Evolutionary conservation across 2,113 vertebrate genomes (phyloP).

Genomic region (Bucco capensis): DNA sequence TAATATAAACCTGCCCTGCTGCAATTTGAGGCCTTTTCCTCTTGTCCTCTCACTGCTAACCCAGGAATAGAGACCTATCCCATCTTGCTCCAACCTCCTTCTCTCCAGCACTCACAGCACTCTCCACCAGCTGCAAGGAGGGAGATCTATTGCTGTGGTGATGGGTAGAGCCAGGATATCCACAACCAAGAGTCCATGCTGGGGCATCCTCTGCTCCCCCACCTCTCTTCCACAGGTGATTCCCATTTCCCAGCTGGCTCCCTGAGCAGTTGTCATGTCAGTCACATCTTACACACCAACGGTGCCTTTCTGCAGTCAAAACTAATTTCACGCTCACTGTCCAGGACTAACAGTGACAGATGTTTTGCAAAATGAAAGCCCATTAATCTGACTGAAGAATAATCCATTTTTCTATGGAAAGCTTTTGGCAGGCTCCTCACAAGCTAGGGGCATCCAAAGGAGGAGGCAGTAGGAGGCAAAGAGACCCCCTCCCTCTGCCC

Average conservation of each 20-base stretch:
- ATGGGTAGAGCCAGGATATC: not conserved
- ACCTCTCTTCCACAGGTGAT: conserved; percentile 27
- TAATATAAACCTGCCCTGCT: too few relatives aligned
- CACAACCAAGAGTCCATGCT: rapidly evolving
- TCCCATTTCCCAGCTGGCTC: not conserved
- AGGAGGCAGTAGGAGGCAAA: not conserved
- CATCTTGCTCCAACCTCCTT: not conserved
- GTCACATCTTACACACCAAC: conserved; percentile 23
- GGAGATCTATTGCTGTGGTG: not conserved
- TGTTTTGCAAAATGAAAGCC: conserved; percentile 77
- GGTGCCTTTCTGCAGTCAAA: conserved; percentile 57
- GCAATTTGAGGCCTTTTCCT: too few relatives aligned
- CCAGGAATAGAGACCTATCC: too few relatives aligned
- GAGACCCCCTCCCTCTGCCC: not conserved
- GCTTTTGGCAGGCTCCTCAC: conserved; percentile 57
- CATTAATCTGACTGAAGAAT: conserved; percentile 78
- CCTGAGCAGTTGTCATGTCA: conserved; percentile 40
- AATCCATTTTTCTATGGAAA: conserved; percentile 73
- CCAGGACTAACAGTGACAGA: conserved; percentile 80
- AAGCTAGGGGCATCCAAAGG: not conserved
- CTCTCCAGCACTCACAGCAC: not conserved
- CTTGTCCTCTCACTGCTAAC: too few relatives aligned
- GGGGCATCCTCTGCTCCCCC: not conserved
- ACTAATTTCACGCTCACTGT: conserved; percentile 77
- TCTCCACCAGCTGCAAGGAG: rapidly evolving